These are phyloP conservation scores for Pelmatolapia mariae DNA, from an alignment of 2,113 vertebrate species.

Conservation along the genomic window DNA sequence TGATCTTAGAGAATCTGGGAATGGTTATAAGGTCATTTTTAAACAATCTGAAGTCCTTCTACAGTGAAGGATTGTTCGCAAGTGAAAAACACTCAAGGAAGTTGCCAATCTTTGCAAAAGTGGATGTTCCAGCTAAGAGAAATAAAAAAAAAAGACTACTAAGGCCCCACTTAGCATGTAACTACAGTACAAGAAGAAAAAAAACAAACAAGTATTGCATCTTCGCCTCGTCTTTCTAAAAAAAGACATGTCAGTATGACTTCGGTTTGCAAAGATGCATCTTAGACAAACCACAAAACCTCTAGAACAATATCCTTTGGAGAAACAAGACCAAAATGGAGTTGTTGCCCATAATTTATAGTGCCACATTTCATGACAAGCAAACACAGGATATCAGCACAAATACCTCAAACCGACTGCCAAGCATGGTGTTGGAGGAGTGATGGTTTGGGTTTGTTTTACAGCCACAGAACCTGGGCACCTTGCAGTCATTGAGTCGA, in stretches of 20 bases:
- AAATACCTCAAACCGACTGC: background rate
- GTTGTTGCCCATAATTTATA: background rate
- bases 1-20: background rate
- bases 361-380: background rate
- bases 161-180: background rate
- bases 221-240: background rate
- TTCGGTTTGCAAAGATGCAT: background rate
- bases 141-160: background rate
- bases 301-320: background rate
- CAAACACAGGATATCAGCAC: background rate
- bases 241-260: background rate
- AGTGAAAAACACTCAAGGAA: background rate
- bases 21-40: background rate
- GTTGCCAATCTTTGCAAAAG: background rate
- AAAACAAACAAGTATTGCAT: background rate
- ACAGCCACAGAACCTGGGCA: background rate
- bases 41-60: background rate
- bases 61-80: background rate
- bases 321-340: background rate
- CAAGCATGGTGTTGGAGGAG: background rate
- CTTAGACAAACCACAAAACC: background rate
- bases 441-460: background rate
- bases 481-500: background rate
- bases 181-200: background rate
- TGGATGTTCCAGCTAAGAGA: background rate